These are phyloP conservation scores for Drosophila mimetica DNA, from an alignment of 2,888 invertebrate species.

Conservation along the genomic window DNA sequence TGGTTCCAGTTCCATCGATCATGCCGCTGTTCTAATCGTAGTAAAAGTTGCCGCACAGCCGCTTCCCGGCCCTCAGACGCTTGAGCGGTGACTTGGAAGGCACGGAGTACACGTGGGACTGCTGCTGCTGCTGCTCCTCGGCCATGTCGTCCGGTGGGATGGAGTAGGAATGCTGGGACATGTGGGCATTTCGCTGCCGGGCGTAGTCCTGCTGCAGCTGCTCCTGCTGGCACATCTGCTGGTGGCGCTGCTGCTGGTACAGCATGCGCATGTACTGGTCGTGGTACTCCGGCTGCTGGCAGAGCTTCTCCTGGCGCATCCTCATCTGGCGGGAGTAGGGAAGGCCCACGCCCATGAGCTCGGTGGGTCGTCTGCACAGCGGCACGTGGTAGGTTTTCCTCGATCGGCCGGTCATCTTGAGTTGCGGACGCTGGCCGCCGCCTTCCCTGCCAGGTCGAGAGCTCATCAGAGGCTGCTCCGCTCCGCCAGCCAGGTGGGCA, in stretches of 20 bases:
- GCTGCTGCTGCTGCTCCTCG: background rate
- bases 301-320: slow-evolving; percentile 24
- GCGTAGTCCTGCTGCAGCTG: background rate
- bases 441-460: background rate
- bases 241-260: slow-evolving; percentile 2
- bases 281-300: slow-evolving; percentile 27
- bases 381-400: slow-evolving; percentile 34
- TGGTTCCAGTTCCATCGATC: background rate
- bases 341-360: slow-evolving; percentile 32
- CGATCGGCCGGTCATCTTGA: background rate
- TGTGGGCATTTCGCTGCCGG: background rate
- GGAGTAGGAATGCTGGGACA: background rate
- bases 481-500: background rate
- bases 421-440: background rate
- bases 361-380: slow-evolving; percentile 50
- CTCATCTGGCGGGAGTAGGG: slow-evolving; percentile 21
- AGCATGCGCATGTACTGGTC: slow-evolving; percentile 33
- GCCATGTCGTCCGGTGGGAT: background rate
- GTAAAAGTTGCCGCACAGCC: slow-evolving; percentile 66
- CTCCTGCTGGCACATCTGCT: slow-evolving; percentile 1
- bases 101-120: slow-evolving; percentile 38
- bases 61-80: slow-evolving; percentile 13
- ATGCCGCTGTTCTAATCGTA: slow-evolving; percentile 25
- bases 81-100: slow-evolving; percentile 30
- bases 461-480: background rate